Evolutionary conservation across 2,888 invertebrate genomes (phyloP), one percentile per base, ranked within the genome.

Genomic region (Pandemis corylana): DNA sequence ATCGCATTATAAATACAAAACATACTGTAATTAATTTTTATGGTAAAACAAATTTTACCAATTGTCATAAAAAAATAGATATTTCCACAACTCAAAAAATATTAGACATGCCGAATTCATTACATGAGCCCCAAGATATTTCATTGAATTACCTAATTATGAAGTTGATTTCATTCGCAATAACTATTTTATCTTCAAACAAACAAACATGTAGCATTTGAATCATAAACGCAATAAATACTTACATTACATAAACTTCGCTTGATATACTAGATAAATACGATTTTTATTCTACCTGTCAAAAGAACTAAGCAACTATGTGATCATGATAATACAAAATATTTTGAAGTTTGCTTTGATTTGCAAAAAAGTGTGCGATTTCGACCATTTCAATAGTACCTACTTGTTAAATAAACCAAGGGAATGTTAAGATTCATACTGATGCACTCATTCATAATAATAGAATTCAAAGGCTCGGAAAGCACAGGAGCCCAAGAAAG

Each of bases 1-100:
- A 67, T 56, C 70, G 44, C 61, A 76, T 65, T 61, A 59, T 72
- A 61, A 68, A 69, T 69, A 71, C 51, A 71, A 61, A 74, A 66
- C 68, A 68, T 51, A 46, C 12, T 46, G 46, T 12, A 72, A 61
- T 69, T 12, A 72, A 61, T 69, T 68, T 53, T 42, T 62, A 62
- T 61, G 66, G 66, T 46, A 66, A 71, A 56, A 71, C 44, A n/a
- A 15, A 65, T 41, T 53, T 65, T 66, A 59, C 49, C 59, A 36
- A 20, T 36, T 59, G 59, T 65, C 63, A 63, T 66, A 61, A 61
- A 61, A 61, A 51, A 53, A 63, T 28, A 15, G 42, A 20, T 12
- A 59, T 59, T 59, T 59, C 28, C 59, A 59, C 28, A 59, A 59
- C 12, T 28, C 15, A 59, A 59, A 59, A 59, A 12, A 2, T n/a